Evolutionary conservation across 2,113 vertebrate genomes (phyloP).

Genomic region (Scomber japonicus): DNA sequence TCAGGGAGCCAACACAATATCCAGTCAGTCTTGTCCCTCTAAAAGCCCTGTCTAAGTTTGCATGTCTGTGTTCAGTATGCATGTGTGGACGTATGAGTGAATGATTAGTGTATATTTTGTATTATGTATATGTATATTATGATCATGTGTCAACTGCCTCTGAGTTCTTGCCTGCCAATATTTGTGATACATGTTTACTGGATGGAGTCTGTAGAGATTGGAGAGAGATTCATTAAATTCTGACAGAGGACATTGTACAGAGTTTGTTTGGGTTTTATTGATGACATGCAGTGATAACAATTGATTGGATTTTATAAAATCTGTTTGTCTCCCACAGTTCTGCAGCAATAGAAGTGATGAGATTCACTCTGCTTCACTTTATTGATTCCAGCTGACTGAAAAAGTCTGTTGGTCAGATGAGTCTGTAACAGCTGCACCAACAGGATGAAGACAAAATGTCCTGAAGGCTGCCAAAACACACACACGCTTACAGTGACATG

Average conservation of each 20-base stretch:
- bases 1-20: slow-evolving; percentile 22
- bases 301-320: slow-evolving; percentile 38
- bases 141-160: slow-evolving; percentile 73
- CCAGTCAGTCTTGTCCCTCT: slow-evolving; percentile 31
- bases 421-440: slow-evolving; percentile 17
- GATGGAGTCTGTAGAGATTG: slow-evolving; percentile 54
- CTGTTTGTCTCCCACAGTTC: slow-evolving; percentile 34
- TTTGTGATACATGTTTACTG: slow-evolving; percentile 76
- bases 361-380: slow-evolving; percentile 26
- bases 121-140: slow-evolving; percentile 73
- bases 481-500: not conserved
- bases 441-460: slow-evolving; percentile 29
- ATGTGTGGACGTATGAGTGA: slow-evolving; percentile 54
- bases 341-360: slow-evolving; percentile 31
- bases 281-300: slow-evolving; percentile 11
- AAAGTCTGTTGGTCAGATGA: slow-evolving; percentile 38
- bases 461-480: slow-evolving; percentile 15
- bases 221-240: slow-evolving; percentile 77
- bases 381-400: slow-evolving; percentile 57
- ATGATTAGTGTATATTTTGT: slow-evolving; percentile 64
- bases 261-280: slow-evolving; percentile 51
- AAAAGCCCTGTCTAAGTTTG: slow-evolving; percentile 37
- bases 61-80: slow-evolving; percentile 58
- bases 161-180: slow-evolving; percentile 82
- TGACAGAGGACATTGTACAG: slow-evolving; percentile 50